Evolutionary conservation across 2,797 vertebrate species (phyloP).

Genomic region (Anas flavirostris): DNA sequence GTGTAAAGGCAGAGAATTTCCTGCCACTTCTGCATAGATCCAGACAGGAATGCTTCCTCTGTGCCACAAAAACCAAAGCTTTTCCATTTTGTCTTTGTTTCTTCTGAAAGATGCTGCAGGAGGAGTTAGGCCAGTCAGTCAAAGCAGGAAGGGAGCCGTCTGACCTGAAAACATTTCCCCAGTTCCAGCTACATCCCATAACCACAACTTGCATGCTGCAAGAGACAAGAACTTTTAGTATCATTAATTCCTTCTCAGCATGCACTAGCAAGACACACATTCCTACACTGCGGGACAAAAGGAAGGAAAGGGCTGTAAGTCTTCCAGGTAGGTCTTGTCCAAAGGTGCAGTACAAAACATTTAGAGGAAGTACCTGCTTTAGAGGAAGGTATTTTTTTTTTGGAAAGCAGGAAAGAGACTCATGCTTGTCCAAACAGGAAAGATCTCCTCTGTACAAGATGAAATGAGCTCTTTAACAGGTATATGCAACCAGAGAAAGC

Average conservation of each 20-base stretch:
- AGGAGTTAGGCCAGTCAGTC: background rate
- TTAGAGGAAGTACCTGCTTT: background rate
- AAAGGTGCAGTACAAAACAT: background rate
- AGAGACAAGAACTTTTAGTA: background rate
- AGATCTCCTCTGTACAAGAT: background rate
- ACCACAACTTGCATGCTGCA: background rate
- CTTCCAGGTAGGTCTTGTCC: background rate
- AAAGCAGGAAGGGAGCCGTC: background rate
- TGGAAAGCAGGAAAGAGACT: background rate
- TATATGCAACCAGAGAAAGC: background rate
- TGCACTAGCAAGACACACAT: background rate
- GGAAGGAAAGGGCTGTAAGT: background rate
- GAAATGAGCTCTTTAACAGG: background rate
- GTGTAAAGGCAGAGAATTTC: background rate
- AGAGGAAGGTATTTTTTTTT: background rate
- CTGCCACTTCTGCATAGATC: background rate
- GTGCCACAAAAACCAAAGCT: background rate
- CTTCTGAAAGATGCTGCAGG: rapidly evolving
- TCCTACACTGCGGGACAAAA: background rate
- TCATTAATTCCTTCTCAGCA: background rate
- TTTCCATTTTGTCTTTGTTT: background rate
- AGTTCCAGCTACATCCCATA: background rate
- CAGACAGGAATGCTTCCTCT: background rate
- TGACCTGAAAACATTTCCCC: background rate
- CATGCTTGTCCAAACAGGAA: background rate